Conservation (phyloP, 2,113 vertebrate genomes). For the Ivindomyrus marchei region DNA sequence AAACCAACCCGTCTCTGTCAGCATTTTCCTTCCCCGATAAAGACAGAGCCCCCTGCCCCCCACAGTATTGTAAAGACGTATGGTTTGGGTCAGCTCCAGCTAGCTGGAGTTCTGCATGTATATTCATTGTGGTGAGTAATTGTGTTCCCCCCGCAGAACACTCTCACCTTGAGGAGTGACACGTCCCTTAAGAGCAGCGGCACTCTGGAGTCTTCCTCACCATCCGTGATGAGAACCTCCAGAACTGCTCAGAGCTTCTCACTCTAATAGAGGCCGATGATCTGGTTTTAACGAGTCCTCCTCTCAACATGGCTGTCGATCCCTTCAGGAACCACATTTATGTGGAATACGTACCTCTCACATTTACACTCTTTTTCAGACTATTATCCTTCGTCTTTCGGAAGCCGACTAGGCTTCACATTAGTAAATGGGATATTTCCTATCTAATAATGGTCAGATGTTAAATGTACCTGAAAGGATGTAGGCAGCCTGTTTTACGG, state of each 20-base stretch:
- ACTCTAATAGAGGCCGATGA: background rate
- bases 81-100: background rate
- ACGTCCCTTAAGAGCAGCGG: background rate
- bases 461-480: slow-evolving; percentile 13
- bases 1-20: slow-evolving; percentile 5
- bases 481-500: background rate
- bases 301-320: background rate
- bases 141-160: background rate
- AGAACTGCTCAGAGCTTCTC: background rate
- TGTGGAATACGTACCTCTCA: background rate
- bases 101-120: background rate
- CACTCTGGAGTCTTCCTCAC: background rate
- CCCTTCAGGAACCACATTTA: background rate
- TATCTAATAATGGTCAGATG: slow-evolving; percentile 6
- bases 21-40: background rate
- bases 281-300: background rate
- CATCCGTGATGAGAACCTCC: background rate
- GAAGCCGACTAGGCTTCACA: background rate
- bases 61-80: background rate
- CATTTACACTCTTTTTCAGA: background rate
- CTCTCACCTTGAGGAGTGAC: background rate
- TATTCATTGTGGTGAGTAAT: slow-evolving; percentile 11
- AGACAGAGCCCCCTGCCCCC: background rate
- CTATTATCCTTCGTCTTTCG: background rate
- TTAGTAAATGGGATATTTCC: slow-evolving; percentile 7